phyloP scores from a whole-genome alignment of 2,797 vertebrate genomes.

The Thunnus albacares region DNA sequence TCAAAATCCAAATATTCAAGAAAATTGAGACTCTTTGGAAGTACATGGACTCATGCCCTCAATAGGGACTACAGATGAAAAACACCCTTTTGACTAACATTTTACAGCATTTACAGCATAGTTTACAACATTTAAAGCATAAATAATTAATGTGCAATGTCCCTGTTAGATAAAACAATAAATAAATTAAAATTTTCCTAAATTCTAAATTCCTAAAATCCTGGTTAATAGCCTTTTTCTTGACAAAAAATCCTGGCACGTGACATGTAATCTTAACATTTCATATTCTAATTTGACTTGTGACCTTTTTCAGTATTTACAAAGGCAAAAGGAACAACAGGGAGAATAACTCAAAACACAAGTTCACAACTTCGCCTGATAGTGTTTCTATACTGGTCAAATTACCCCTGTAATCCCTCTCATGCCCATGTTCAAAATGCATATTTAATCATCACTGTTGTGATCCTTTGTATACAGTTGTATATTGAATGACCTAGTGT shows the following conservation, averaged over 20 bases:
- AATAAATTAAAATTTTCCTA: too few species aligned
- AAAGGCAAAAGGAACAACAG: neutral
- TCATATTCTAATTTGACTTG: neutral
- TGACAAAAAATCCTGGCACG: neutral
- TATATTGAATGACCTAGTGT: neutral
- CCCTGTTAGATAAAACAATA: too few species aligned
- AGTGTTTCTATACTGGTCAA: neutral
- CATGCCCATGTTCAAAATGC: neutral
- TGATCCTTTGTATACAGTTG: neutral
- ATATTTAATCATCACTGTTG: neutral
- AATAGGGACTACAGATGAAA: neutral
- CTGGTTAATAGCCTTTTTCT: neutral
- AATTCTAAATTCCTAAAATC: neutral
- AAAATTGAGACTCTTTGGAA: neutral
- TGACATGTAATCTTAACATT: neutral
- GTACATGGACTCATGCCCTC: neutral
- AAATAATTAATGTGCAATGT: too few species aligned
- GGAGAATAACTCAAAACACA: neutral
- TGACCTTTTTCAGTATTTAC: constrained; percentile 8
- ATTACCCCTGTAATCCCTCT: neutral
- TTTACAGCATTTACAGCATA: too few species aligned
- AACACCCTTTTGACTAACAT: too few species aligned
- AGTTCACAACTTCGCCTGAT: neutral
- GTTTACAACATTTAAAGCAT: too few species aligned
- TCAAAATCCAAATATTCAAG: neutral